Evolutionary conservation across 1,140 invertebrate genomes (phyloP).

Genomic region (Drosophila mauritiana): DNA sequence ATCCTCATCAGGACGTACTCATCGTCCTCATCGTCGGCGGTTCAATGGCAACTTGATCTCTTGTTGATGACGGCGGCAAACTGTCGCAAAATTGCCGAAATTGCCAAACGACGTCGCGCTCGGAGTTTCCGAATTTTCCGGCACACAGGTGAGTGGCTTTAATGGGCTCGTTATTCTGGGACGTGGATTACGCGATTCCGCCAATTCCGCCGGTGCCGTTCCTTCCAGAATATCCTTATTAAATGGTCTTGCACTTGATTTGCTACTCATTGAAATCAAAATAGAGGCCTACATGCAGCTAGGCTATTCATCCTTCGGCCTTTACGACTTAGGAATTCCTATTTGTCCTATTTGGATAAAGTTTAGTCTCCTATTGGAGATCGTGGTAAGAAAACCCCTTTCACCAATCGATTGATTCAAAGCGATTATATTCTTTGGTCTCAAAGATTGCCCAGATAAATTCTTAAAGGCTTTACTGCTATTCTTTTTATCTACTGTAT

Average conservation of each 20-base stretch:
- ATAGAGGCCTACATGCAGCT: slow-evolving; percentile 5
- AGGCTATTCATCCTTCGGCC: not conserved
- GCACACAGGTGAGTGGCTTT: slow-evolving; percentile 77
- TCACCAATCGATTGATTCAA: not conserved
- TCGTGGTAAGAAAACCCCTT: not conserved
- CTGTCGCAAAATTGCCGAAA: slow-evolving; percentile 68
- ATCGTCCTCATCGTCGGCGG: slow-evolving; percentile 12
- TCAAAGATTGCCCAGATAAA: not conserved
- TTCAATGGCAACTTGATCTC: slow-evolving; percentile 80
- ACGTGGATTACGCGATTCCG: slow-evolving; percentile 34
- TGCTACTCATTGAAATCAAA: slow-evolving; percentile 75
- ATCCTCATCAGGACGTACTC: slow-evolving; percentile 18
- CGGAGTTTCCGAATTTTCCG: slow-evolving; percentile 12
- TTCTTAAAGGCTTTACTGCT: not conserved
- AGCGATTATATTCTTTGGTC: not conserved
- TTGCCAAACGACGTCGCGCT: slow-evolving; percentile 62
- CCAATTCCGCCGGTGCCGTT: too few relatives aligned
- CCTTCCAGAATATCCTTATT: slow-evolving; percentile 10
- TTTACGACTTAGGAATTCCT: not conserved
- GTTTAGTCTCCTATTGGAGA: not conserved
- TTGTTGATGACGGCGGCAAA: slow-evolving; percentile 76
- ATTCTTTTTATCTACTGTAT: not conserved
- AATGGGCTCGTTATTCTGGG: slow-evolving; percentile 66
- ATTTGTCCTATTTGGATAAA: not conserved
- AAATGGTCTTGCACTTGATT: slow-evolving; percentile 73